These are phyloP conservation scores for Apamea epomidion DNA, from an alignment of 2,888 invertebrate species.

Conservation along the genomic window DNA sequence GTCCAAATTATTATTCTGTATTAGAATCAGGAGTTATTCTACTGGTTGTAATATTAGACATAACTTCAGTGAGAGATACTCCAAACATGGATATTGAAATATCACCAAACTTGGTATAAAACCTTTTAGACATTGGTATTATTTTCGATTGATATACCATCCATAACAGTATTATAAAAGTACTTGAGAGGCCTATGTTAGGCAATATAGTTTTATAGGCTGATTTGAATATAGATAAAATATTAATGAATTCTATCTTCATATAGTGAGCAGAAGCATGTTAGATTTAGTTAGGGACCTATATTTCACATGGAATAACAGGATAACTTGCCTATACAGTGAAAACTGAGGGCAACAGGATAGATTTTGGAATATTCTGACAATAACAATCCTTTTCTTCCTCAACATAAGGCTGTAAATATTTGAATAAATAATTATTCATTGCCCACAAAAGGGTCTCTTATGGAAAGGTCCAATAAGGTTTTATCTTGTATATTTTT, in stretches of 20 bases:
- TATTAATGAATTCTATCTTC: background rate
- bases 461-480: background rate
- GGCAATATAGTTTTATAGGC: constrained; percentile 21
- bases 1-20: background rate
- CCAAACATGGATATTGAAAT: constrained; percentile 8
- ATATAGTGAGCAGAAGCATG: background rate
- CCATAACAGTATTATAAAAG: background rate
- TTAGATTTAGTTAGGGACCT: background rate
- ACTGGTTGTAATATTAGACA: background rate
- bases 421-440: background rate
- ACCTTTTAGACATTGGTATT: constrained; percentile 7
- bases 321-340: background rate
- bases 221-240: constrained; percentile 30
- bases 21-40: background rate
- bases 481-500: too few species aligned
- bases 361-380: background rate
- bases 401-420: background rate
- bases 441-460: background rate
- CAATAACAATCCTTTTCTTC: background rate
- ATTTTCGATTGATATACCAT: background rate
- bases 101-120: constrained; percentile 1
- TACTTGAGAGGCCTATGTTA: background rate
- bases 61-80: background rate
- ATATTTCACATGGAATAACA: background rate
- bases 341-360: constrained; percentile 5